Evolutionary conservation across 2,113 vertebrate species (phyloP), one percentile per base, ranked within the genome.

Genomic region (Potamarius usumacintae): DNA sequence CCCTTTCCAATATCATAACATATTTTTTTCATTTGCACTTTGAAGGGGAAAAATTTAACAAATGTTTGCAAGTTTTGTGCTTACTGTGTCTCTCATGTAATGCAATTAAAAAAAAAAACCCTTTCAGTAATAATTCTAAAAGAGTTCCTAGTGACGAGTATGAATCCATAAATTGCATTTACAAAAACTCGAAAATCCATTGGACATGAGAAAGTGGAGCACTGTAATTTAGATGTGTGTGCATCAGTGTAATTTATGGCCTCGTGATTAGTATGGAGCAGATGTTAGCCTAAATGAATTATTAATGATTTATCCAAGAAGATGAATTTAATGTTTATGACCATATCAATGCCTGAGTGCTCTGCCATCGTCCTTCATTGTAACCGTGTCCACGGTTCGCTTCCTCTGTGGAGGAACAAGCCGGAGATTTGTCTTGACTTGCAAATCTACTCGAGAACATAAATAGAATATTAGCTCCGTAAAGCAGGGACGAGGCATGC

Each of bases 221-320:
- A 48, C 27, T 48, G 69, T 58, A 58, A 81, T 81, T 86, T 86
- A 10, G 52, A 69, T 69, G 80, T 17, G 18, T 57, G 63, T 58
- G 52, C 85, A 81, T 84, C 81, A n/a, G 84, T 71, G 62, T 89
- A 86, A 72, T 89, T 86, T 53, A 84, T n/a, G 53, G 48, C 62
- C 74, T 42, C 52, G 77, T 58, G 63, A 81, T 86, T 86, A 71
- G 85, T 81, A 86, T 81, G 85, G 77, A 86, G 30, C 63, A 71
- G 77, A 67, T 81, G 77, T 81, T 50, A 55, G 25, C 60, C 74
- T 87, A 74, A 87, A 89, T 87, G 48, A 84, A 80, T 84, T 87
- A 85, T 84, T 87, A 85, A 87, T 81, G 82, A 89, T 89, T 76
- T 86, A 89, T 82, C 77, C 82, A 84, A 55, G 82, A 87, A 87